Base-by-base conservation (phyloP, 2,113 vertebrate species). In the Equus quagga region DNA sequence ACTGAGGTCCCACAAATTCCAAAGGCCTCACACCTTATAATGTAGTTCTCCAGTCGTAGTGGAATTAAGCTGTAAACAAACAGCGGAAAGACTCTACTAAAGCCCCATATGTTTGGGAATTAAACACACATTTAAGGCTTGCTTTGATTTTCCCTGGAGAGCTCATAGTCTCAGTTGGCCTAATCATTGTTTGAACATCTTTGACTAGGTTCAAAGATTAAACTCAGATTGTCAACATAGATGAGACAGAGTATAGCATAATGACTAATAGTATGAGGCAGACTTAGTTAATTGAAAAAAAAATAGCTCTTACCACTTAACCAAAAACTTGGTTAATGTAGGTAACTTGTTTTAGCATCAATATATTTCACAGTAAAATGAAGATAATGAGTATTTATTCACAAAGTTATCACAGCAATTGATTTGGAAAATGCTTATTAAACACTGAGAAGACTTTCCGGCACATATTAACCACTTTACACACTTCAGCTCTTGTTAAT, bases 41-140 rank as follows among this genome's bases (percentile, higher is more conserved):
- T 67, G 24, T 19, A 46, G 6, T 60, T 89, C 19, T 65, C 4
- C 51, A 12, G 36, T 86, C 67, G 67, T 19, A 86, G 36, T n/a
- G 33, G 80, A 92, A 94, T 89, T 76, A 95, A 93, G 21, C 26
- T 82, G 51, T 73, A 85, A 91, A 88, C 3, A 44, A 65, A 69
- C 15, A 65, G 2, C 31, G 89, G 44, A 58, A 83, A 62, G 18
- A 51, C 7, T 46, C 58, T 19, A 72, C 12, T 67, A 44, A 92
- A 89, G 33, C 5, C 51, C n/a, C 51, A 15, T 92, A 56, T 92
- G 60, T 82, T 60, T 78, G 3, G 6, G 18, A 86, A 90, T 90
- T 78, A 89, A 93, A 44, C 14, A 64, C 60, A 86, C 28, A 60
- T 60, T 88, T 70, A 88, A 94, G 28, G 0, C 26, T 44, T 76